phyloP scores from a whole-genome alignment of 2,888 invertebrate species.

The Drosophila siamana region DNA sequence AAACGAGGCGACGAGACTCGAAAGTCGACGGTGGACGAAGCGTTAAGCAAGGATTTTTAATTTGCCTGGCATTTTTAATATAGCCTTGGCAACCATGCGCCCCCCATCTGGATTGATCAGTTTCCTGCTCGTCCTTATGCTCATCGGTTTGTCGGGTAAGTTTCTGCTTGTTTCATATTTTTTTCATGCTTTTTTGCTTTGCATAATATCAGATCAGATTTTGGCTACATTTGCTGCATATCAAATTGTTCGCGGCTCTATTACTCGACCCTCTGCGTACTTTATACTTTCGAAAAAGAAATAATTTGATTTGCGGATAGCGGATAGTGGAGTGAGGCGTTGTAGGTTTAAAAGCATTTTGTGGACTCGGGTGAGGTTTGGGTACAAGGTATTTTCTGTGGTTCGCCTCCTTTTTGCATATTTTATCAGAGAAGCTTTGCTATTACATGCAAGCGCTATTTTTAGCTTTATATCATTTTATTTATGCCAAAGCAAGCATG shows the following conservation, averaged over 20 bases:
- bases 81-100: conserved; percentile 59
- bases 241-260: conserved; percentile 41
- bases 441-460: conserved; percentile 6
- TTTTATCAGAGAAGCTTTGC: conserved; percentile 12
- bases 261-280: conserved; percentile 3
- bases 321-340: conserved; percentile 3
- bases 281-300: conserved; percentile 18
- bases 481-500: neutral
- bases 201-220: conserved; percentile 43
- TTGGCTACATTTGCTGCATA: conserved; percentile 61
- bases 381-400: conserved; percentile 32
- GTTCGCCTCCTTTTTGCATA: conserved; percentile 40
- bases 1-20: conserved; percentile 18
- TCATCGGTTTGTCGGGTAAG: conserved; percentile 67
- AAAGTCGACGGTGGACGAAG: conserved; percentile 8
- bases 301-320: conserved; percentile 56
- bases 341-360: conserved; percentile 45
- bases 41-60: conserved; percentile 65
- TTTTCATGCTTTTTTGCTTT: conserved; percentile 24
- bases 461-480: neutral
- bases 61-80: conserved; percentile 67
- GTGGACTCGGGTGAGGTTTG: conserved; percentile 1
- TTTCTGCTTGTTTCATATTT: conserved; percentile 25
- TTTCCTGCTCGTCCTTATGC: conserved; percentile 29
- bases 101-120: conserved; percentile 49